Conservation (phyloP, 2,888 invertebrate species). For the Euplagia quadripunctaria region DNA sequence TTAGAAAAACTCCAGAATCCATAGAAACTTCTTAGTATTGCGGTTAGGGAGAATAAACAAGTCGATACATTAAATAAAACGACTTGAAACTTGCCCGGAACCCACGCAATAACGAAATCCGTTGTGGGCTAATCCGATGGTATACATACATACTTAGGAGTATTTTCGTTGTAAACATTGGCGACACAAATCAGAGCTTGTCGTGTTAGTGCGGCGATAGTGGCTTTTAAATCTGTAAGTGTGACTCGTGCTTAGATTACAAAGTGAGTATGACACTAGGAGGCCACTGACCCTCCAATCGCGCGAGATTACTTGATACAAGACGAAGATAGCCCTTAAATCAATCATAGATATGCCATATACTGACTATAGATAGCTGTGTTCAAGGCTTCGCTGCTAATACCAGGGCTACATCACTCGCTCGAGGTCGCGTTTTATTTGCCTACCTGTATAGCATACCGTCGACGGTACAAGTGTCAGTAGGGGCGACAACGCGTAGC, state of each 20-base stretch:
- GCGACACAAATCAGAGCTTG: conserved; percentile 57
- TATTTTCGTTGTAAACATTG: conserved; percentile 55
- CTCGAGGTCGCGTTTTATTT: too few relatives aligned
- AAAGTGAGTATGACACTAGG: conserved; percentile 46
- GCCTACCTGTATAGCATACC: too few relatives aligned
- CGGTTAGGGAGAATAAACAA: conserved; percentile 37
- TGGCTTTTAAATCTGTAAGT: conserved; percentile 59
- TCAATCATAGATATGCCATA: background rate
- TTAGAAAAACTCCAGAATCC: conserved; percentile 10
- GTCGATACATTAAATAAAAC: conserved; percentile 50
- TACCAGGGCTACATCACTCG: too few relatives aligned
- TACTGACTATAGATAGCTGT: too few relatives aligned
- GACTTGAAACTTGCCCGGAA: conserved; percentile 20
- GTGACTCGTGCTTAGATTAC: conserved; percentile 58
- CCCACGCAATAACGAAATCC: too few relatives aligned
- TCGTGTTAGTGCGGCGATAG: conserved; percentile 39
- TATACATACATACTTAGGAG: background rate
- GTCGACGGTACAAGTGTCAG: too few relatives aligned
- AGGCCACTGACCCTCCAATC: conserved; percentile 55
- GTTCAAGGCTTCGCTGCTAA: too few relatives aligned
- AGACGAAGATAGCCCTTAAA: background rate
- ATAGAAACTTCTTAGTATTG: conserved; percentile 21
- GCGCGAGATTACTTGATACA: conserved; percentile 28
- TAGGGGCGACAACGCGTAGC: too few relatives aligned
- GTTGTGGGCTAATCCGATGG: too few relatives aligned